These are phyloP conservation scores for Murina feae DNA, from an alignment of 2,113 vertebrate species.

Conservation along the genomic window DNA sequence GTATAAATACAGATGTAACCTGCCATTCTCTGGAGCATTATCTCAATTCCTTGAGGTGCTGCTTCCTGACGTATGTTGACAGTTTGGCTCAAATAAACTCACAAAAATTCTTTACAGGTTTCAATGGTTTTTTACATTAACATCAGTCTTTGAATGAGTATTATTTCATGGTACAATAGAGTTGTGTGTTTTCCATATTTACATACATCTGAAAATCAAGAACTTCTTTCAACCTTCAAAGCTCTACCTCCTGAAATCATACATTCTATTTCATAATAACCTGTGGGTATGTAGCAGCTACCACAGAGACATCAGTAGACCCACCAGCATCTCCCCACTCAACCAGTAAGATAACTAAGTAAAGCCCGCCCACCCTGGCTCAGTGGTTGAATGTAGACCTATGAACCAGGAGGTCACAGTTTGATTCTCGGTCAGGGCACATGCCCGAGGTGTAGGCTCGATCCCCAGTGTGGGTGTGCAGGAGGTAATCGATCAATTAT, in stretches of 20 bases:
- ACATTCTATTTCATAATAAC: not conserved
- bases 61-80: too few species aligned
- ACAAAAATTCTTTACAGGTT: too few species aligned
- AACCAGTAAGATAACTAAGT: not conserved
- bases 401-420: not conserved
- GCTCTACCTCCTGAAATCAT: not conserved
- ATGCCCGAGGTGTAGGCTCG: not conserved
- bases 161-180: not conserved
- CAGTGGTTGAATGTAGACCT: not conserved
- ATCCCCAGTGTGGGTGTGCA: not conserved
- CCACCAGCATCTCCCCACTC: not conserved
- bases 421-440: not conserved
- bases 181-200: not conserved
- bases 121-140: too few species aligned
- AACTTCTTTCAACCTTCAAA: not conserved
- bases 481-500: not conserved
- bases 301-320: not conserved
- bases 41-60: too few species aligned
- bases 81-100: too few species aligned
- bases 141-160: not conserved
- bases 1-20: too few species aligned
- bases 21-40: too few species aligned
- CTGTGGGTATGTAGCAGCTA: not conserved
- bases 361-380: not conserved
- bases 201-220: not conserved